These are phyloP conservation scores for Rhinolophus ferrumequinum DNA, from an alignment of 2,113 vertebrate species.

Conservation along the genomic window DNA sequence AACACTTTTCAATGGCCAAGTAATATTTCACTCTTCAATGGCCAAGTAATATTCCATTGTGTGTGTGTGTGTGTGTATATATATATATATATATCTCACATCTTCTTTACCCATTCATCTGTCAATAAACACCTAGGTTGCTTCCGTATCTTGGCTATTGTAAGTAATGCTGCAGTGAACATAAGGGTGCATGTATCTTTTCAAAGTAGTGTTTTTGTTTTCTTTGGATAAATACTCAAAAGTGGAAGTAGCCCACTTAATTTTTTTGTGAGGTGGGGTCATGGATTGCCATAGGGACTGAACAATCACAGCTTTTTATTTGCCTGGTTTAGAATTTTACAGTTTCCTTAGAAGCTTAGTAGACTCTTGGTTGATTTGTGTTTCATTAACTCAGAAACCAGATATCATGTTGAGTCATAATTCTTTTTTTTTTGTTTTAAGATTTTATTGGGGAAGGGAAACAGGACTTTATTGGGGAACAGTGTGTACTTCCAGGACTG, in stretches of 20 bases:
- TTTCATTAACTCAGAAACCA: conserved; percentile 18
- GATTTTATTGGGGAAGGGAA: no score
- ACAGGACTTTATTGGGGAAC: no score
- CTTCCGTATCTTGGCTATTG: neutral
- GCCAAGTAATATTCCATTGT: no score
- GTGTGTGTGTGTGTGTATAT: no score
- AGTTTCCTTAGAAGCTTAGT: neutral
- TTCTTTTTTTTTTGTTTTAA: no score
- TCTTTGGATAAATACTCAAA: neutral
- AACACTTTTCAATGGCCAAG: neutral
- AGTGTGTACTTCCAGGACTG: no score
- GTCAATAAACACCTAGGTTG: neutral
- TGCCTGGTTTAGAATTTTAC: conserved; percentile 4
- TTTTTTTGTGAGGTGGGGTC: conserved; percentile 4
- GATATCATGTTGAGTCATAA: neutral
- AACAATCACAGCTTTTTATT: neutral
- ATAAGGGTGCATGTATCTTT: neutral
- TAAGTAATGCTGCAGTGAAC: neutral
- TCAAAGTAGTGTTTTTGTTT: neutral
- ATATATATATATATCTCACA: no score
- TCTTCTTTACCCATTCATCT: neutral
- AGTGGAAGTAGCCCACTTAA: neutral
- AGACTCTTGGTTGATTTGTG: neutral
- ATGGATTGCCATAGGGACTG: neutral
- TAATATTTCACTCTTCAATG: neutral